Conservation (phyloP, 2,888 invertebrate genomes). For the Thera britannica region DNA sequence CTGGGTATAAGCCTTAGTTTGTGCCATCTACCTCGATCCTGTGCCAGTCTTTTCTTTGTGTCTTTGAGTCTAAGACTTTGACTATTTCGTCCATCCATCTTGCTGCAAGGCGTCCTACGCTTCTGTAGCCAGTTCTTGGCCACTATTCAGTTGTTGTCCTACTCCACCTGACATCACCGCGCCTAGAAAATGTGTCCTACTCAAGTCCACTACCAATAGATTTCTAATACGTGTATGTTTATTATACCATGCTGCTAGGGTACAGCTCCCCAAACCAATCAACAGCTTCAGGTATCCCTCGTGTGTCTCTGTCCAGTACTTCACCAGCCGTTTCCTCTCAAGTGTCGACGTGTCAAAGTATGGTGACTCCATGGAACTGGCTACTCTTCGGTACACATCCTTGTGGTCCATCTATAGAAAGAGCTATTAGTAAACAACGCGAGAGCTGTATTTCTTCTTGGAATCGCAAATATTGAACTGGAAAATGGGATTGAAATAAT, state of each 20-base stretch:
- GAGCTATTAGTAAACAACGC: constrained; percentile 20
- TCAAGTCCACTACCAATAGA: too few species aligned
- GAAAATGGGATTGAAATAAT: constrained; percentile 12
- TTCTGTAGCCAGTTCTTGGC: too few species aligned
- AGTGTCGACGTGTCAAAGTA: constrained; percentile 63
- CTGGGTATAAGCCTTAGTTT: too few species aligned
- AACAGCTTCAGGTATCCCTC: constrained; percentile 56
- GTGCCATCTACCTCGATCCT: too few species aligned
- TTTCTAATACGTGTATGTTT: not conserved
- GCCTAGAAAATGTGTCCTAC: too few species aligned
- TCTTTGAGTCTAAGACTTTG: too few species aligned
- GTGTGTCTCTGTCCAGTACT: constrained; percentile 61
- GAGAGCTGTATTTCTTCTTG: constrained; percentile 20
- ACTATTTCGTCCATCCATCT: too few species aligned
- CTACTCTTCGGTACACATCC: constrained; percentile 58
- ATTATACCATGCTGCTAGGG: constrained; percentile 63
- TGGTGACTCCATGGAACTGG: constrained; percentile 63
- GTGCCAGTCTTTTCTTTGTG: too few species aligned
- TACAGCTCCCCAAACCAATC: constrained; percentile 55
- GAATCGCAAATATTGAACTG: constrained; percentile 15
- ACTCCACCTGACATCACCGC: too few species aligned
- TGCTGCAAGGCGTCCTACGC: too few species aligned
- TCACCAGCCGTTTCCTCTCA: constrained; percentile 53
- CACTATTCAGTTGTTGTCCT: too few species aligned
- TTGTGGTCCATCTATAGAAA: constrained; percentile 55